Evolutionary conservation across 2,797 vertebrate genomes (phyloP).

Genomic region (Morus bassanus): DNA sequence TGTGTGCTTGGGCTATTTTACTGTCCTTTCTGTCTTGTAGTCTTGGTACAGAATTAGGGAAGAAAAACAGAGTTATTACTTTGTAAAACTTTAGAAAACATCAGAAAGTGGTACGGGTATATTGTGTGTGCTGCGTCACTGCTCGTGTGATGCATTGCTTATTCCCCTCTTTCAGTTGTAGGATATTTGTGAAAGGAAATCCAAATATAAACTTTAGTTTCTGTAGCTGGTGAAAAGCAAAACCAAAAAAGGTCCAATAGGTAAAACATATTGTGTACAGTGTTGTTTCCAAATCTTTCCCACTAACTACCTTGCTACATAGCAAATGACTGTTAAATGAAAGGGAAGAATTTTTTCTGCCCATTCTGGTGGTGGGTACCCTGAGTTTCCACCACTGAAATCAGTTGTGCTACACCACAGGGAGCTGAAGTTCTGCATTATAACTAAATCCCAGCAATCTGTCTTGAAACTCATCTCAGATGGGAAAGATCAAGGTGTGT

Average conservation of each 20-base stretch:
- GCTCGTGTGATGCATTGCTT: not conserved
- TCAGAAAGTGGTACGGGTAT: not conserved
- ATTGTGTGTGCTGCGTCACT: too few species aligned
- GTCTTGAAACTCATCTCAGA: not conserved
- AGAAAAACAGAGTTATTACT: not conserved
- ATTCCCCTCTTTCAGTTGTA: not conserved
- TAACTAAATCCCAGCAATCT: not conserved
- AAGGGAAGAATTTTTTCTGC: not conserved
- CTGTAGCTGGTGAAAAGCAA: not conserved
- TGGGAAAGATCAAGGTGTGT: not conserved
- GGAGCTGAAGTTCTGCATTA: not conserved
- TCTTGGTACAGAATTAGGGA: not conserved
- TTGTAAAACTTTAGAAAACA: not conserved
- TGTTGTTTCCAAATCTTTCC: not conserved
- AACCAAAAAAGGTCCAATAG: not conserved
- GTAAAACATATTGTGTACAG: not conserved
- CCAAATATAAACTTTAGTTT: not conserved
- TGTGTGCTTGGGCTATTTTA: not conserved
- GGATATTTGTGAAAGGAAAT: not conserved
- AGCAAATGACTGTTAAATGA: not conserved
- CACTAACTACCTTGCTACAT: not conserved
- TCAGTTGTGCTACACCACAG: fast-evolving
- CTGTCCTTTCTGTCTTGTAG: not conserved
- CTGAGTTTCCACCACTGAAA: not conserved
- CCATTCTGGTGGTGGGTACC: not conserved